Percentiles rank a stretch among this genome's conserved stretches.
Conservation (phyloP, 1,140 invertebrate species). For the Drosophila ironensis region DNA sequence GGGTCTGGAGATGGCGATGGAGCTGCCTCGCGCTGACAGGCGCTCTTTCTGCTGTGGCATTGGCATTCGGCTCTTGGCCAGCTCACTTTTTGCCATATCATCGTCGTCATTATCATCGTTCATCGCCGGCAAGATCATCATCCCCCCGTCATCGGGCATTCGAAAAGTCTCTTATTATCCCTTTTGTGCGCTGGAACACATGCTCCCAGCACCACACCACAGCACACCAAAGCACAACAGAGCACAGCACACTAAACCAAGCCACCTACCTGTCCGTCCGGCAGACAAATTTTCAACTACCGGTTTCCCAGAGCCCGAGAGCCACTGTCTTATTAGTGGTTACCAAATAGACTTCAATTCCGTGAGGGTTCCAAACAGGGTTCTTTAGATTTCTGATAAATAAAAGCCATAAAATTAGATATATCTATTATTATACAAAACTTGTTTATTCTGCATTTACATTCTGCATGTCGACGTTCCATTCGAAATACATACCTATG, state of each 20-base stretch:
- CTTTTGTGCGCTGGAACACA: constrained; percentile 45
- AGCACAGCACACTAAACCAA: too few species aligned
- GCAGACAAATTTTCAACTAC: constrained; percentile 62
- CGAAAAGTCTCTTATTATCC: constrained; percentile 63
- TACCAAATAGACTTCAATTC: neutral
- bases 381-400: too few species aligned
- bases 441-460: too few species aligned
- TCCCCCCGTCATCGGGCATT: constrained; percentile 60
- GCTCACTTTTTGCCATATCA: constrained; percentile 73
- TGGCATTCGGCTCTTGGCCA: constrained; percentile 28
- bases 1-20: neutral
- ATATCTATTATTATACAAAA: too few species aligned
- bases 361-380: neutral
- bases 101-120: constrained; percentile 47
- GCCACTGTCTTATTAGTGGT: neutral
- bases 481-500: too few species aligned
- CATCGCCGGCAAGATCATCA: constrained; percentile 40
- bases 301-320: constrained; percentile 1
- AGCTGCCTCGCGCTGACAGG: constrained; percentile 41
- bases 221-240: too few species aligned
- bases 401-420: too few species aligned
- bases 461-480: too few species aligned
- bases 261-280: constrained; percentile 51
- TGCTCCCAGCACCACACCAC: constrained; percentile 1
- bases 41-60: constrained; percentile 30